Evolutionary conservation across 1,140 invertebrate species (phyloP).

Genomic region (Zaprionus inermis): DNA sequence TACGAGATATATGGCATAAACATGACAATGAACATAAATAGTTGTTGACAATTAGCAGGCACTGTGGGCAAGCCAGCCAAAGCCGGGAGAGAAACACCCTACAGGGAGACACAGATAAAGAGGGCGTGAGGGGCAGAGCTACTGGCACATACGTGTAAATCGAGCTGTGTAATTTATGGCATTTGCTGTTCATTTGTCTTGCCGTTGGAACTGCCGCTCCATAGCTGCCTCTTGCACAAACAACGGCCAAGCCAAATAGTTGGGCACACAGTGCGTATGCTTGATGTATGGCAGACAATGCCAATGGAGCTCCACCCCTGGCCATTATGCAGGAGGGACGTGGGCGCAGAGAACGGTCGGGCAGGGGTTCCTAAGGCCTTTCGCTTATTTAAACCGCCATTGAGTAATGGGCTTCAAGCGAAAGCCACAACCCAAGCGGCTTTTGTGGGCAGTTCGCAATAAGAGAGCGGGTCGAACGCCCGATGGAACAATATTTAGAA

Average conservation of each 20-base stretch:
- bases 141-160: constrained; percentile 44
- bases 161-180: constrained; percentile 73
- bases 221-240: constrained; percentile 33
- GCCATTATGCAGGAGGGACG: constrained; percentile 9
- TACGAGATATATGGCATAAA: constrained; percentile 49
- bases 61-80: constrained; percentile 5
- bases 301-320: constrained; percentile 39
- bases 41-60: constrained; percentile 54
- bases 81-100: background rate
- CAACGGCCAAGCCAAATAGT: constrained; percentile 51
- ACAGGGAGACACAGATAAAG: too few relatives aligned
- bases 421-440: constrained; percentile 61
- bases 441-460: constrained; percentile 27
- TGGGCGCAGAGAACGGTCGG: too few relatives aligned
- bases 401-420: constrained; percentile 66
- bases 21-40: constrained; percentile 58
- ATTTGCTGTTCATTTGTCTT: constrained; percentile 79
- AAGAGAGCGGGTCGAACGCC: background rate
- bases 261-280: constrained; percentile 66
- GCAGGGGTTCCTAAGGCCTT: constrained; percentile 10
- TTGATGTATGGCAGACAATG: constrained; percentile 69
- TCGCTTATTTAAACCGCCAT: constrained; percentile 60
- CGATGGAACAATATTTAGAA: background rate
- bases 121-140: background rate
- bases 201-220: constrained; percentile 43